Base-by-base conservation (phyloP, 2,888 invertebrate genomes). In the Cryptus armator region DNA sequence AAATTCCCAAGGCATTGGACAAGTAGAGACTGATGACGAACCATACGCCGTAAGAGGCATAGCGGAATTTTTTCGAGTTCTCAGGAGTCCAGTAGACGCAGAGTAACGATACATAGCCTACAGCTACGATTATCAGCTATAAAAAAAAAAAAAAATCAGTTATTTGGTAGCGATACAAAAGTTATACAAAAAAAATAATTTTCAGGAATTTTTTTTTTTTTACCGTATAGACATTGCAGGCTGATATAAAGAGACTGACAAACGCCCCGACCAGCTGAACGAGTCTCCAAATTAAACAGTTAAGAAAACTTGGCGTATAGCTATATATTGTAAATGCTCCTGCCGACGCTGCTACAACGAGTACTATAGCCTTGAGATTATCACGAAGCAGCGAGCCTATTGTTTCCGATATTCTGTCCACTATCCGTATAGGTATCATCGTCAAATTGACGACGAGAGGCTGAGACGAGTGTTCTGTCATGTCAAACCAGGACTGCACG, bases 401-500 rank as follows among this genome's bases (percentile, higher is more conserved):
- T 67, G 95, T 94, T 88, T 98, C 97, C 0, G 98, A 97, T 10
- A 96, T 94, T 89, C 95, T 95, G 92, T 98, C 97, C 2, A 97
- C 94, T 51, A 97, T 95, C 92, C 97, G 96, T 29, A 98, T 91
- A 0, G 99, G 99, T 75, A 97, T 95, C 83, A 96, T 93, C 86
- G 95, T 91, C 64, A 96, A 90, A 44, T 95, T 95, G 43, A 96
- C 91, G 66, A 97, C 90, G 51, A 97, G 94, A 88, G 97, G 97
- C 4, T 96, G 96, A 86, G 96, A 95, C 0, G 96, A 95, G 84
- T 95, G 95, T 90, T 97, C 96, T 59, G 97, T 92, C 76, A 95
- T 94, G 90, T 96, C 95, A 91, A 98, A 97, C 98, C 98, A 98
- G 87, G 96, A 95, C 89, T 97, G 96, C 29, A 98, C 95, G 84